Evolutionary conservation across 2,113 vertebrate species (phyloP).

Genomic region (Cyanoliseus patagonus): DNA sequence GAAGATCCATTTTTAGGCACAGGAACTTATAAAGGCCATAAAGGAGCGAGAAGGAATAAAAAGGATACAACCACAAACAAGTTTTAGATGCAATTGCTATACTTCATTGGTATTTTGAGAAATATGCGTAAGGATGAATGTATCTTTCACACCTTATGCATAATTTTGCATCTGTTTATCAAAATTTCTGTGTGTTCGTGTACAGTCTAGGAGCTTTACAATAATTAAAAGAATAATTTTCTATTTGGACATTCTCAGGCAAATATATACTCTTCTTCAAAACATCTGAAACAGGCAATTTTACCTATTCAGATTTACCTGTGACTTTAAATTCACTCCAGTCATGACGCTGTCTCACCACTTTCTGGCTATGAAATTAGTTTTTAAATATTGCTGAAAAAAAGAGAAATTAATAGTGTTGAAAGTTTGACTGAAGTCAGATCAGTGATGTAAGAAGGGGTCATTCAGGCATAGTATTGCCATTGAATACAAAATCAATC

Average conservation of each 20-base stretch:
- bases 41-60: not conserved
- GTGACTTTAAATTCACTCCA: not conserved
- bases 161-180: not conserved
- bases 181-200: not conserved
- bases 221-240: not conserved
- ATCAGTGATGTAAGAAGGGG: not conserved
- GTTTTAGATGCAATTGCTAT: not conserved
- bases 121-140: fast-evolving
- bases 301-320: not conserved
- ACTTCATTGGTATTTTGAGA: not conserved
- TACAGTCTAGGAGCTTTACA: not conserved
- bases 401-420: not conserved
- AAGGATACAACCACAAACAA: not conserved
- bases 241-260: not conserved
- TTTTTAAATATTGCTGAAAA: not conserved
- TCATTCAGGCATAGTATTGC: not conserved
- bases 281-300: not conserved
- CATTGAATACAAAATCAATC: not conserved
- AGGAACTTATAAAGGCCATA: not conserved
- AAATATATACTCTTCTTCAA: not conserved
- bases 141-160: not conserved
- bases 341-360: not conserved
- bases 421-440: not conserved
- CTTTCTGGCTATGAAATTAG: not conserved
- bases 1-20: not conserved